Evolutionary conservation across 2,797 vertebrate species (phyloP).

Genomic region (Sebastes oblongus): DNA sequence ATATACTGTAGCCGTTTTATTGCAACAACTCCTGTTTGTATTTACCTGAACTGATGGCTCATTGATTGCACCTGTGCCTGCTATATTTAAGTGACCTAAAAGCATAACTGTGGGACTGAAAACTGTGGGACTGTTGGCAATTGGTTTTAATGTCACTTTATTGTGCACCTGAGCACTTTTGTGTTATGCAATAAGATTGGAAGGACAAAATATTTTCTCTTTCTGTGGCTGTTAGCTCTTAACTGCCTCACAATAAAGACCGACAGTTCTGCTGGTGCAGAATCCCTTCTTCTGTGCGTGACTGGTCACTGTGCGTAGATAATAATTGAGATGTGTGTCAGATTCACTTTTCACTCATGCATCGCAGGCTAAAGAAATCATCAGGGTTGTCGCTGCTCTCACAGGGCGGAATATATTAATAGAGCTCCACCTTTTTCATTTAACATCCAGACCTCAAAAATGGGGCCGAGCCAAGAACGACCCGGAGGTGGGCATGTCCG

Average conservation of each 20-base stretch:
- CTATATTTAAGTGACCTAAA: not conserved
- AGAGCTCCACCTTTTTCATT: not conserved
- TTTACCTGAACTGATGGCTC: not conserved
- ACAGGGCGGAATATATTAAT: not conserved
- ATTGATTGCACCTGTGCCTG: not conserved
- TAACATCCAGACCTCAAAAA: not conserved
- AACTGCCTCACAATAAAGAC: not conserved
- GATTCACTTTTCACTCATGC: not conserved
- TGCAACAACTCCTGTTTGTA: not conserved
- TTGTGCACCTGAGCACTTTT: not conserved
- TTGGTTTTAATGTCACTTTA: not conserved
- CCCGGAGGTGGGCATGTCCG: too few species aligned
- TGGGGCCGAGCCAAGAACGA: not conserved
- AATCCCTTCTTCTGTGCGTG: not conserved
- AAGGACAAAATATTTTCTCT: not conserved
- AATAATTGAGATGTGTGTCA: not conserved
- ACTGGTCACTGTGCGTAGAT: not conserved
- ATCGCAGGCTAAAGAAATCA: not conserved
- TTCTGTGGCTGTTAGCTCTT: not conserved
- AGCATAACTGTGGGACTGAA: not conserved
- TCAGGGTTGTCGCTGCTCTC: not conserved
- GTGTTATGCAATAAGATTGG: not conserved
- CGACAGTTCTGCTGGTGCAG: not conserved
- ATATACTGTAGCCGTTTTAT: rapidly evolving
- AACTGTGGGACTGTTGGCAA: not conserved